Evolutionary conservation across 2,888 invertebrate genomes (phyloP).

Genomic region (Drosophila picticornis): DNA sequence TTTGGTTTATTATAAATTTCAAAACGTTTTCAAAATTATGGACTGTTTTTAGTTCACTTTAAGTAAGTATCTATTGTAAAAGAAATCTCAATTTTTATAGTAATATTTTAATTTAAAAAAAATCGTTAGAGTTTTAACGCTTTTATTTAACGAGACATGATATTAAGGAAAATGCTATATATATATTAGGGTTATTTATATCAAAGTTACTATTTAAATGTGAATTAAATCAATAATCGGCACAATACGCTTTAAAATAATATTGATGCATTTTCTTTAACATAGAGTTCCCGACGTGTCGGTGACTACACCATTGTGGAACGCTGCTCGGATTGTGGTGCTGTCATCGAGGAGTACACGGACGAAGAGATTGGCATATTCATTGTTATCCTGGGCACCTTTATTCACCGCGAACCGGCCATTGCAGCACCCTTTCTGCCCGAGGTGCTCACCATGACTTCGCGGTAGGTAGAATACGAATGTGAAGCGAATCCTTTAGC

Average conservation of each 20-base stretch:
- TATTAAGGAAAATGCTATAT: background rate
- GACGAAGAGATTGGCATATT: conserved; percentile 98
- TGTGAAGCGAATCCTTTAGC: background rate
- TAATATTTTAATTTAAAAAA: background rate
- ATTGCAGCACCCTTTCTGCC: conserved; percentile 97
- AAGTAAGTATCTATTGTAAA: background rate
- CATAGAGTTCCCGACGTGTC: conserved; percentile 87
- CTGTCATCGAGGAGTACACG: conserved; percentile 95
- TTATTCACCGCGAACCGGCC: conserved; percentile 97
- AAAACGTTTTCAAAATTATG: no score
- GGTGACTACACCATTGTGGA: conserved; percentile 91
- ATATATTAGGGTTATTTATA: background rate
- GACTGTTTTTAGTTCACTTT: no score
- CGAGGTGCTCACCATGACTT: conserved; percentile 94
- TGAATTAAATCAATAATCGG: background rate
- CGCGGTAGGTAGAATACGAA: conserved; percentile 87
- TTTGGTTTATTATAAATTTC: background rate
- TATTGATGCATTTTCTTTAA: background rate
- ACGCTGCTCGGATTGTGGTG: conserved; percentile 94
- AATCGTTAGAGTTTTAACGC: background rate
- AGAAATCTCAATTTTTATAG: background rate
- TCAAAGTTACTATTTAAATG: background rate
- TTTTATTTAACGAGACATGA: background rate
- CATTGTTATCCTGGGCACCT: conserved; percentile 96
- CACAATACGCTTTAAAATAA: background rate